Evolutionary conservation across 2,888 invertebrate species (phyloP).

Genomic region (Nowickia ferox): DNA sequence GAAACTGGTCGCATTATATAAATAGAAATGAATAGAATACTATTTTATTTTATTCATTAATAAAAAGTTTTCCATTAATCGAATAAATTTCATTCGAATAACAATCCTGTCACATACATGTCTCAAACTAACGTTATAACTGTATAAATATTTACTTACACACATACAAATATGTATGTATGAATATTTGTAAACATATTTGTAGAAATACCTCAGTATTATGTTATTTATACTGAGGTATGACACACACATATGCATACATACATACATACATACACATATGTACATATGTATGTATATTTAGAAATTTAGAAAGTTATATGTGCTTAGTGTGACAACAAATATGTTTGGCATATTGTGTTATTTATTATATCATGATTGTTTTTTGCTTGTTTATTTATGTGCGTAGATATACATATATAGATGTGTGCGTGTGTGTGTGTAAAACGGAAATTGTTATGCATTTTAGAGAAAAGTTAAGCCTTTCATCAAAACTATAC

Average conservation of each 20-base stretch:
- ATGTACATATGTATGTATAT: background rate
- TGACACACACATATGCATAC: background rate
- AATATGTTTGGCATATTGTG: conserved; percentile 52
- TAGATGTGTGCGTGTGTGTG: background rate
- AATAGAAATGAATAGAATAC: too few relatives aligned
- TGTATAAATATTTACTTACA: too few relatives aligned
- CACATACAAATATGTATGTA: too few relatives aligned
- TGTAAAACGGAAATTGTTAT: conserved; percentile 66
- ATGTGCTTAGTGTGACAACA: conserved; percentile 46
- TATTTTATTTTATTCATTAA: too few relatives aligned
- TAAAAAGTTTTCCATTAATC: too few relatives aligned
- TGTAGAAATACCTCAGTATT: too few relatives aligned
- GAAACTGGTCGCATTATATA: too few relatives aligned
- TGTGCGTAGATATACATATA: background rate
- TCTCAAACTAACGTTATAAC: too few relatives aligned
- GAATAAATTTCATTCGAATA: too few relatives aligned
- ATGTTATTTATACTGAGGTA: background rate
- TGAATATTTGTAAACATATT: too few relatives aligned
- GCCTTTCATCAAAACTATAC: conserved; percentile 60
- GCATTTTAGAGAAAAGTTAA: conserved; percentile 61
- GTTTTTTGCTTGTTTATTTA: conserved; percentile 37
- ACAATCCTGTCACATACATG: too few relatives aligned
- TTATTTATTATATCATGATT: conserved; percentile 27
- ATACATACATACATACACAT: background rate
- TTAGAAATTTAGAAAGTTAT: conserved; percentile 55